Evolutionary conservation across 1,140 invertebrate species (phyloP).

Genomic region (Drosophila mojavensis): DNA sequence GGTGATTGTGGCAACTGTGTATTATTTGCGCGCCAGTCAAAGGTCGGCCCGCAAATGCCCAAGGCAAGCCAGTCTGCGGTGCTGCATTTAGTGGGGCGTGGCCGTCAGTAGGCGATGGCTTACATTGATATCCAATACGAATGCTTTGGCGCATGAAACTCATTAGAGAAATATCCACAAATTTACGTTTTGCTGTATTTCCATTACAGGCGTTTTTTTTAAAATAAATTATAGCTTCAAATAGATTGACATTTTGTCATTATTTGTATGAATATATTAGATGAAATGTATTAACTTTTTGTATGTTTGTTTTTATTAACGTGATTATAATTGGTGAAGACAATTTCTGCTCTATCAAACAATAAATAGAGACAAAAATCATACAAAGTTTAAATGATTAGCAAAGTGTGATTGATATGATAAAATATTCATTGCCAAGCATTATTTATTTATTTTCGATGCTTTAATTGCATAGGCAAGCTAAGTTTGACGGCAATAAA

Average conservation of each 20-base stretch:
- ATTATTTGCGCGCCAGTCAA: conserved; percentile 24
- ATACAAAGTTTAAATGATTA: no score
- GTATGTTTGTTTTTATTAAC: background rate
- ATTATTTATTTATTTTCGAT: no score
- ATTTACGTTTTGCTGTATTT: background rate
- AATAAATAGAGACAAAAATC: no score
- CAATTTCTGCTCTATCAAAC: no score
- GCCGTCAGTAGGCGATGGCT: background rate
- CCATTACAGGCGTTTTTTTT: no score
- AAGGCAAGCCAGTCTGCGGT: background rate
- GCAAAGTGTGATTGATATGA: no score
- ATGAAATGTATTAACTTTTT: background rate
- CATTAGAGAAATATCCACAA: background rate
- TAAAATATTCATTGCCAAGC: no score
- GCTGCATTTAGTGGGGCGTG: conserved; percentile 22
- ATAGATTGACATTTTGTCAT: background rate
- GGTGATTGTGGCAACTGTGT: conserved; percentile 10
- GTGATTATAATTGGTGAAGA: no score
- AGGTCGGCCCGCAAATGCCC: conserved; percentile 33
- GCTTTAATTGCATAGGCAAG: no score
- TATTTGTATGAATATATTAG: background rate
- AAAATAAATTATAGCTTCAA: background rate
- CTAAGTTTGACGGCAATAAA: no score
- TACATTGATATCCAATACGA: conserved; percentile 2
- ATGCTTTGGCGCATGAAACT: background rate